Conservation (phyloP, 2,888 invertebrate genomes). For the Drosophila leonis region DNA sequence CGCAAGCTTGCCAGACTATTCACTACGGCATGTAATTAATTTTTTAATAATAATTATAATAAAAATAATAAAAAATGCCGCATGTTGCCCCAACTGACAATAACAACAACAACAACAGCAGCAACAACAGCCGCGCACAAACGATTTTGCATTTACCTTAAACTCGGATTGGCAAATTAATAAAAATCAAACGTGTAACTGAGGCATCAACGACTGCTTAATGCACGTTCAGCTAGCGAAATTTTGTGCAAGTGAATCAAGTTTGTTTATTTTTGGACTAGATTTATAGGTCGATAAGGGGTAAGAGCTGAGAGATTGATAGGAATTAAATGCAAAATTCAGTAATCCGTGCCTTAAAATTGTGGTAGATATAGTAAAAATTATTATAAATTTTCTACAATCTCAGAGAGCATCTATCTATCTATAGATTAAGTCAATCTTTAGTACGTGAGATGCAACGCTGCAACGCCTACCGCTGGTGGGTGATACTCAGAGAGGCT, state of each 20-base stretch:
- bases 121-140: neutral
- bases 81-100: slow-evolving; percentile 11
- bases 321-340: neutral
- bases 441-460: too few species aligned
- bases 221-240: neutral
- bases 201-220: neutral
- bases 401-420: too few species aligned
- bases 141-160: slow-evolving; percentile 9
- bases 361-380: too few species aligned
- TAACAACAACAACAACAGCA: neutral
- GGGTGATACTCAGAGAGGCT: too few species aligned
- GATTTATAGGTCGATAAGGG: neutral
- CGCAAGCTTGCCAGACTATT: neutral
- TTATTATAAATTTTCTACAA: too few species aligned
- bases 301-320: neutral
- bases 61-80: slow-evolving; percentile 49
- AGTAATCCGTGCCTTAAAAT: too few species aligned
- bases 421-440: too few species aligned
- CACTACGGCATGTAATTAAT: slow-evolving; percentile 72
- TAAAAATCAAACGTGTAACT: neutral
- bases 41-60: slow-evolving; percentile 68
- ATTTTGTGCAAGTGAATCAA: neutral
- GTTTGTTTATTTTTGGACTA: neutral
- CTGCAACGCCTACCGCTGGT: too few species aligned
- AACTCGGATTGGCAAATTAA: slow-evolving; percentile 2